phyloP scores from a whole-genome alignment of 2,797 vertebrate genomes.

The Eulemur mongoz region DNA sequence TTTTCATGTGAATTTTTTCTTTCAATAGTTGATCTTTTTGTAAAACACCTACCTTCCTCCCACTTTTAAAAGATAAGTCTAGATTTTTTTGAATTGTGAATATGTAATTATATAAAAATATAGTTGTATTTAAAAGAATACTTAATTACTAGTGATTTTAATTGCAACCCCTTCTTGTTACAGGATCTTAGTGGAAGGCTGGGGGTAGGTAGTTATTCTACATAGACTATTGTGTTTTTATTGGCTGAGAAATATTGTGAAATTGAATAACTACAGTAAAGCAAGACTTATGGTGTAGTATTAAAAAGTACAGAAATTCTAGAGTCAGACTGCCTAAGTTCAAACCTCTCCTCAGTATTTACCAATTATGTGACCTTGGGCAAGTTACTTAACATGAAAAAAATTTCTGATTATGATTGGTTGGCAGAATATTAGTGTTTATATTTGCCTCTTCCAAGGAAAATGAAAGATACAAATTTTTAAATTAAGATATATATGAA shows the following conservation, averaged over 20 bases:
- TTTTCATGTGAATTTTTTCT: slow-evolving; percentile 15
- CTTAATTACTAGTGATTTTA: background rate
- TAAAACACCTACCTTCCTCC: background rate
- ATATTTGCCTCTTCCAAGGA: background rate
- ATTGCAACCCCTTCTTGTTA: background rate
- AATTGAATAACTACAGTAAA: background rate
- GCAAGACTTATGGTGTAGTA: background rate
- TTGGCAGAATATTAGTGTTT: background rate
- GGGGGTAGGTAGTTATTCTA: background rate
- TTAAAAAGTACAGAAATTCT: background rate
- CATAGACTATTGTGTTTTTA: background rate
- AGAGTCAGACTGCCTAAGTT: background rate
- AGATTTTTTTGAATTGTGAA: background rate
- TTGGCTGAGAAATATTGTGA: background rate
- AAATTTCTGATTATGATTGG: background rate
- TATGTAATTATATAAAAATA: slow-evolving; percentile 13
- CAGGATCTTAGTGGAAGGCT: background rate
- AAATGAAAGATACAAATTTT: background rate
- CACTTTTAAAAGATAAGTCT: background rate
- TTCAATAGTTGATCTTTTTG: background rate
- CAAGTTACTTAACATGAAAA: background rate
- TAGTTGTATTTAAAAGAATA: background rate
- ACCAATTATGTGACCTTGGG: background rate
- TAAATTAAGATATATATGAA: background rate
- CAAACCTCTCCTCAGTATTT: background rate